phyloP scores from a whole-genome alignment of 2,797 vertebrate genomes.

The Acrossocheilus wenchowensis region DNA sequence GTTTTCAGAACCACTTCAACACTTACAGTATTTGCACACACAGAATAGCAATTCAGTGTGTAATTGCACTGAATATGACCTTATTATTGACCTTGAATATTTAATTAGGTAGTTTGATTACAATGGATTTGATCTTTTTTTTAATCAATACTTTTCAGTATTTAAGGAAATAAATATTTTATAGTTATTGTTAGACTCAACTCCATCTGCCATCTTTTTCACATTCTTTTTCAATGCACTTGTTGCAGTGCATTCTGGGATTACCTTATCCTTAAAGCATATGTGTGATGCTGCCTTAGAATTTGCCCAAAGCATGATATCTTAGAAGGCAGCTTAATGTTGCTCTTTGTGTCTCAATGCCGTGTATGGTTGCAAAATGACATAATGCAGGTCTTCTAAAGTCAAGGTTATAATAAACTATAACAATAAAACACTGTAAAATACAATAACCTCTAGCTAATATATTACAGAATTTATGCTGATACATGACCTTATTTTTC shows the following conservation, averaged over 20 bases:
- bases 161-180: background rate
- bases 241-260: constrained; percentile 1
- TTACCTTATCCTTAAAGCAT: background rate
- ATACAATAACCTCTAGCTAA: background rate
- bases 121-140: background rate
- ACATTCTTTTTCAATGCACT: background rate
- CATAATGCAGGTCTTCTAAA: background rate
- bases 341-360: background rate
- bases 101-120: background rate
- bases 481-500: background rate
- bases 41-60: background rate
- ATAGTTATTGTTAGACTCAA: background rate
- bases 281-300: background rate
- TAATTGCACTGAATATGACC: background rate
- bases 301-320: background rate
- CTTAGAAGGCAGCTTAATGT: background rate
- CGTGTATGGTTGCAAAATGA: background rate
- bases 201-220: background rate
- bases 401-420: background rate
- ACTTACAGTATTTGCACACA: background rate
- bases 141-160: too few relatives aligned
- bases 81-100: background rate
- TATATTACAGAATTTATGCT: background rate
- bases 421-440: background rate
- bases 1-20: constrained; percentile 34